phyloP scores from a whole-genome alignment of 2,797 vertebrate genomes.

The Manis crassicaudata region DNA sequence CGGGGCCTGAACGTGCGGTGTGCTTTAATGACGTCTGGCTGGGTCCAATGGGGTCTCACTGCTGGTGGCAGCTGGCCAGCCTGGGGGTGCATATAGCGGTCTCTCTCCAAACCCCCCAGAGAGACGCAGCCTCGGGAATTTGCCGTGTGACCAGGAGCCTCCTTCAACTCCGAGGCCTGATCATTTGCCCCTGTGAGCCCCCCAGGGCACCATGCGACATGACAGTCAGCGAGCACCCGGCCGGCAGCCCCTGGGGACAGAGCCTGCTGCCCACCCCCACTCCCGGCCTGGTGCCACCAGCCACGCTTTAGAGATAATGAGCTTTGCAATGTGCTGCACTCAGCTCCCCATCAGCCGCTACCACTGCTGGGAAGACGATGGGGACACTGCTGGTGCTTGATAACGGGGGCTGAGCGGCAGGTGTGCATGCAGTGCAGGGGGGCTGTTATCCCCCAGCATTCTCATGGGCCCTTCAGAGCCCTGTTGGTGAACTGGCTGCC shows the following conservation, averaged over 20 bases:
- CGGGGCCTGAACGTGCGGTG: too few relatives aligned
- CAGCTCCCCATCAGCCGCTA: not conserved
- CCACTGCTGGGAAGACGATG: not conserved
- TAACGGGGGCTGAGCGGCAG: not conserved
- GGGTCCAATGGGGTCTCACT: too few relatives aligned
- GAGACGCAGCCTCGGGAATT: not conserved
- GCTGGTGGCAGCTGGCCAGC: not conserved
- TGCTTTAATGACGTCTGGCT: too few relatives aligned
- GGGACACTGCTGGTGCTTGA: not conserved
- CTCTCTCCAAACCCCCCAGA: not conserved
- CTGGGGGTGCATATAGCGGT: not conserved
- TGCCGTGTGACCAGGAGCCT: not conserved
- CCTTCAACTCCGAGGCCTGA: not conserved
- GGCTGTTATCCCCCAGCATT: not conserved
- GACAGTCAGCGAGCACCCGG: not conserved
- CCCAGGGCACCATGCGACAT: not conserved
- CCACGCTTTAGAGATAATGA: not conserved
- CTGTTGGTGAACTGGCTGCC: not conserved
- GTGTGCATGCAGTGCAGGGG: rapidly evolving
- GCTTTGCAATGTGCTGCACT: not conserved
- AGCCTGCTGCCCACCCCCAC: not conserved
- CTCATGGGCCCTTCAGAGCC: not conserved
- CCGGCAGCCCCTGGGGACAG: rapidly evolving
- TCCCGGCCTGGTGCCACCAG: not conserved
- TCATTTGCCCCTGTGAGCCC: not conserved